Conservation (phyloP, 2,888 invertebrate genomes). For the Antitype chi region DNA sequence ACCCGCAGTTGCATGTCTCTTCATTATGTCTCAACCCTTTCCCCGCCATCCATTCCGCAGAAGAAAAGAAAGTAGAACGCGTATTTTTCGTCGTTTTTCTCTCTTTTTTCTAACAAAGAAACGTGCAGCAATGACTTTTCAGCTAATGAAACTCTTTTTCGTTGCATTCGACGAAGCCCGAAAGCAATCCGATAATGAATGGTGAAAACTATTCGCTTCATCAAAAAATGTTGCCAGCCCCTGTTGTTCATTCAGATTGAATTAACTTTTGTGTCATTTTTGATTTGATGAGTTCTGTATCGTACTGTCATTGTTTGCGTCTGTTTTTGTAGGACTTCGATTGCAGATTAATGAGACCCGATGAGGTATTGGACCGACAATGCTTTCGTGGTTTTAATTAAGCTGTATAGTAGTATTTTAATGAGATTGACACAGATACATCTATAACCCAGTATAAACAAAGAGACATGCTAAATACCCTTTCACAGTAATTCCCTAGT, state of each 20-base stretch:
- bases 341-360: conserved; percentile 17
- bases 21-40: conserved; percentile 85
- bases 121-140: conserved; percentile 76
- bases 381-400: conserved; percentile 12
- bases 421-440: conserved; percentile 21
- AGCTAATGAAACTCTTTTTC: conserved; percentile 83
- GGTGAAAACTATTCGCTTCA: conserved; percentile 58
- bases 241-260: conserved; percentile 42
- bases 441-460: neutral
- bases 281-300: conserved; percentile 36
- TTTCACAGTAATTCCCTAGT: conserved; percentile 51
- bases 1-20: conserved; percentile 72
- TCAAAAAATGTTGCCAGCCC: conserved; percentile 44
- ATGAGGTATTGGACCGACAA: conserved; percentile 15
- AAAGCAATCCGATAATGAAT: conserved; percentile 75
- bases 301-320: conserved; percentile 20
- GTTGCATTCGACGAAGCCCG: conserved; percentile 71
- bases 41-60: conserved; percentile 77
- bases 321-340: conserved; percentile 17
- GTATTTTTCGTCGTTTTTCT: conserved; percentile 77
- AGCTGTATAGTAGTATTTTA: conserved; percentile 10
- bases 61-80: conserved; percentile 81
- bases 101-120: conserved; percentile 78
- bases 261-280: conserved; percentile 42
- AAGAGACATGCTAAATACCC: conserved; percentile 20